Evolutionary conservation across 2,113 vertebrate genomes (phyloP), one percentile per base, ranked within the genome.

Genomic region (Chitala chitala): DNA sequence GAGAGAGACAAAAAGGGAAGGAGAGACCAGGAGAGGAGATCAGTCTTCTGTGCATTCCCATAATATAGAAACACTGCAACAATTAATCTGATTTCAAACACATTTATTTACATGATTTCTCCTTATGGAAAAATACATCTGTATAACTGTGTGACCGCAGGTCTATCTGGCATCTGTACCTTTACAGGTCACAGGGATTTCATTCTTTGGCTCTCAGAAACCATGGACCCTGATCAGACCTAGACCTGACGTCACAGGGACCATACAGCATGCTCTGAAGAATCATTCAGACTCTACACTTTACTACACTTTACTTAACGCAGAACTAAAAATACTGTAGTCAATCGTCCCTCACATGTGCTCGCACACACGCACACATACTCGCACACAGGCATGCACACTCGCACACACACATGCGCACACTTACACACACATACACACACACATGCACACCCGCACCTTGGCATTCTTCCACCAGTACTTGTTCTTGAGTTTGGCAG

Each of bases 381-480:
- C 26, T 7, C 84, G 84, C 82, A 96, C 94, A 93, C 95, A 95
- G 88, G 93, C 94, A 58, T 96, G 10, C 31, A 5, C 84, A 83
- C n/a, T n/a, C n/a, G n/a, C 20, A 51, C 48, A 51, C 12, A 2
- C 48, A 10, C 48, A 51, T 51, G 48, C 48, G 46, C 9, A 9
- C 46, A 48, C 46, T n/a, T n/a, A n/a, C n/a, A 48, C 3, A 10
- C 29, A 1, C 5, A 0, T 15, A 50, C 38, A 50, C 6, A 74
- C 20, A 74, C n/a, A 66, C 24, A 66, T 24, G 51, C n/a, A 53
- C 31, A 17, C 26, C 6, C 84, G 84, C 82, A 96, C 94, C 94
- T 96, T 96, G 88, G 93, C 94, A 58, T 96, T 96, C 88, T 96
- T 96, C 94, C 94, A 96, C 94, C 94, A 96, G 87, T 96, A 94